These are phyloP conservation scores for Anguilla megastoma DNA, from an alignment of 2,797 vertebrate species.

Conservation along the genomic window DNA sequence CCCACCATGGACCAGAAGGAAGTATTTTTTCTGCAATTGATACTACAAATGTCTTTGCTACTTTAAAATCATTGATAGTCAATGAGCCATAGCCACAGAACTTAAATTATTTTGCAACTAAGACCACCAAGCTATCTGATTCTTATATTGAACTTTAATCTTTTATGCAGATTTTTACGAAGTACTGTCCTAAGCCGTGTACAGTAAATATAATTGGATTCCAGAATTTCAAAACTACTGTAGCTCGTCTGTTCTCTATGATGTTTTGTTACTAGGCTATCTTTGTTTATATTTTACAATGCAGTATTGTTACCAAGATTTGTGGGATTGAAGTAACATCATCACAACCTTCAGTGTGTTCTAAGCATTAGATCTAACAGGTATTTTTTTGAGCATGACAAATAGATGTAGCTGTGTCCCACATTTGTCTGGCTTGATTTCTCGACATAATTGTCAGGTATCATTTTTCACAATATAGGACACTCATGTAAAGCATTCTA, in stretches of 20 bases:
- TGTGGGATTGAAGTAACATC: neutral
- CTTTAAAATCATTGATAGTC: too few relatives aligned
- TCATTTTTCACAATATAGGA: neutral
- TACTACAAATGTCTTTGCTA: too few relatives aligned
- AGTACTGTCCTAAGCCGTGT: neutral
- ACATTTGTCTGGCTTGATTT: neutral
- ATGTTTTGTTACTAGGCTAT: neutral
- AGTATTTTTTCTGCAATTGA: too few relatives aligned
- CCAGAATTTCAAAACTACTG: neutral
- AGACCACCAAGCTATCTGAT: neutral
- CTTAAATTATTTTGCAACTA: too few relatives aligned
- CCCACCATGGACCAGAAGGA: too few relatives aligned
- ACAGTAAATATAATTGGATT: neutral
- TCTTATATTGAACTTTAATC: neutral
- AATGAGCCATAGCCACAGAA: too few relatives aligned
- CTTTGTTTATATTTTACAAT: neutral
- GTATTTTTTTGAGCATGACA: neutral
- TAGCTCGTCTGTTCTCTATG: neutral
- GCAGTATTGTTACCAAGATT: neutral
- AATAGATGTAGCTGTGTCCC: neutral
- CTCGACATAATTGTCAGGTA: neutral
- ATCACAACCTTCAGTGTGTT: neutral
- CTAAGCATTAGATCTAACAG: neutral
- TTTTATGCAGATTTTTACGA: neutral
- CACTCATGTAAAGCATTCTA: neutral